These are phyloP conservation scores for Alosa alosa DNA, from an alignment of 2,113 vertebrate genomes.

Conservation along the genomic window DNA sequence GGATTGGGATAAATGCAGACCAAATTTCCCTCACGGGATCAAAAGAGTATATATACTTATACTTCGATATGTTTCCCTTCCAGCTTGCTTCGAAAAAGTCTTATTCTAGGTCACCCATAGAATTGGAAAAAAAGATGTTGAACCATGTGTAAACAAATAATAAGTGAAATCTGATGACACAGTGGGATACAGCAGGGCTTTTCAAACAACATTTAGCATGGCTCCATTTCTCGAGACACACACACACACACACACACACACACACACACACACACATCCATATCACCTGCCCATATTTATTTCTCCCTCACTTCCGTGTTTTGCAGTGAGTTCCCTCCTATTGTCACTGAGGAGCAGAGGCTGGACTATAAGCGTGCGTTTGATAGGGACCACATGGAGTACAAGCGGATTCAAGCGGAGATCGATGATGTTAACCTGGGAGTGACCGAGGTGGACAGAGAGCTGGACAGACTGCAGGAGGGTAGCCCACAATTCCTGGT, in stretches of 20 bases:
- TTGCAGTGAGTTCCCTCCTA: conserved; percentile 70
- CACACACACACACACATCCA: background rate
- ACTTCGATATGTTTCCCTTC: no score
- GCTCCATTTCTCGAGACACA: background rate
- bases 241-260: background rate
- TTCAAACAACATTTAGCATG: background rate
- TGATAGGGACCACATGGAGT: conserved; percentile 77
- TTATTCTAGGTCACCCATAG: background rate
- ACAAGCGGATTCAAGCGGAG: conserved; percentile 74
- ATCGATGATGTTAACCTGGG: conserved; percentile 75
- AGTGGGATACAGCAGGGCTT: no score
- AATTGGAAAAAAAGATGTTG: background rate
- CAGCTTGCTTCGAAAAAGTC: background rate
- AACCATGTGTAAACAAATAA: no score
- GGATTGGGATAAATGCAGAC: no score
- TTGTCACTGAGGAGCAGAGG: conserved; percentile 70
- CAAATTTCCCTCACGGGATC: no score
- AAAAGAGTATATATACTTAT: no score
- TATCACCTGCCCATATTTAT: background rate
- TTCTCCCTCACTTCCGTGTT: background rate
- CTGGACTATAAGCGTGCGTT: conserved; percentile 76
- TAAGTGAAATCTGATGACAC: no score
- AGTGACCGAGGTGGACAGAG: conserved; percentile 65
- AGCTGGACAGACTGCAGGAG: conserved; percentile 69
- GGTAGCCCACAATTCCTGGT: conserved; percentile 78